These are phyloP conservation scores for Catagonus wagneri DNA, from an alignment of 2,113 vertebrate genomes.

Conservation along the genomic window DNA sequence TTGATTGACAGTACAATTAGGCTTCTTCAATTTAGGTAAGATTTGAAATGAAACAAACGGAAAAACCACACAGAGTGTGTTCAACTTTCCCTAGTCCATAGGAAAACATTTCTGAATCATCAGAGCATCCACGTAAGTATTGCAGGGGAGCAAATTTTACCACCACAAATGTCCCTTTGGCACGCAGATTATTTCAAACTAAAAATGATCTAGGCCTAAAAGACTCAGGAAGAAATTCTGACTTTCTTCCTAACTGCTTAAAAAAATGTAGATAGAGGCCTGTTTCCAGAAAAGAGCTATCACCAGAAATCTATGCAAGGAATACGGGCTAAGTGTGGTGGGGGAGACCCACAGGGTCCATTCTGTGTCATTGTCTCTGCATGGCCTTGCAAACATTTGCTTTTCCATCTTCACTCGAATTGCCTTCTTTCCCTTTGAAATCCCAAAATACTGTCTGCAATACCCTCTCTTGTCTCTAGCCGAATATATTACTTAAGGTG, in stretches of 20 bases:
- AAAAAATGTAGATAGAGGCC: no score
- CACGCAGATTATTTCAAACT: no score
- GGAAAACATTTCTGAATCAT: slow-evolving; percentile 19
- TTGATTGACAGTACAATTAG: slow-evolving; percentile 29
- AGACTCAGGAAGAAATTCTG: no score
- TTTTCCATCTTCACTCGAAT: neutral
- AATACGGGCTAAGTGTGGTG: no score
- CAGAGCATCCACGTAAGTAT: neutral
- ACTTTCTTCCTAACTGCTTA: no score
- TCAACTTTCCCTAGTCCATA: neutral
- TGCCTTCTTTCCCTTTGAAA: neutral
- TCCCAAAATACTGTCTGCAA: neutral
- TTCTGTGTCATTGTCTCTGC: neutral
- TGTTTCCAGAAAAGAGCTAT: no score
- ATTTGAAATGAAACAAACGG: neutral
- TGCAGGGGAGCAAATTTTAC: no score
- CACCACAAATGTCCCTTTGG: no score
- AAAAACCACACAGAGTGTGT: neutral
- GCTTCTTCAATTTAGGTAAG: neutral
- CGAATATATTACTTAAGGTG: neutral
- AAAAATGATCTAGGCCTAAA: no score
- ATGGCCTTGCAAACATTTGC: neutral
- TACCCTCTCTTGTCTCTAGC: neutral
- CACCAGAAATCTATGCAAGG: no score
- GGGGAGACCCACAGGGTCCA: no score